phyloP scores from a whole-genome alignment of 1,140 invertebrate species.

The Bombus haemorrhoidalis region DNA sequence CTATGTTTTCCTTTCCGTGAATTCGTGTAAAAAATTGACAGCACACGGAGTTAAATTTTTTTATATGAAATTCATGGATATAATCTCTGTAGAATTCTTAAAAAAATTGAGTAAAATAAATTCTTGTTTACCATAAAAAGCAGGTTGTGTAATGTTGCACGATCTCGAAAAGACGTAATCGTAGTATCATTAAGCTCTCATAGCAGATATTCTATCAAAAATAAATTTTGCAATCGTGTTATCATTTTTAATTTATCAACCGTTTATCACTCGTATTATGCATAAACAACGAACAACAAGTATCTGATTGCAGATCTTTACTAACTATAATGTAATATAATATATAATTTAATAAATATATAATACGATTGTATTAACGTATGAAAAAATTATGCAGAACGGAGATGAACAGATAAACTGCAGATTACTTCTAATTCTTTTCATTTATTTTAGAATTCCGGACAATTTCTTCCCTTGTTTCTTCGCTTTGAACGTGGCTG shows the following conservation, averaged over 20 bases:
- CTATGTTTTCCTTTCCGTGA: not conserved
- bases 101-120: not conserved
- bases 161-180: not conserved
- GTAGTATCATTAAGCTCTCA: not conserved
- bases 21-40: not conserved
- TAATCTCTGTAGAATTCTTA: not conserved
- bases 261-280: slow-evolving; percentile 14
- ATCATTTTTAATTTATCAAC: slow-evolving; percentile 36
- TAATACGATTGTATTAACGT: too few species aligned
- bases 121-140: not conserved
- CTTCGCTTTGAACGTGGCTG: not conserved
- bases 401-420: not conserved
- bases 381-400: not conserved
- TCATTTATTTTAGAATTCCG: not conserved
- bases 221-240: slow-evolving; percentile 40
- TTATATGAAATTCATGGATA: not conserved
- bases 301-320: slow-evolving; percentile 28
- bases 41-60: too few species aligned
- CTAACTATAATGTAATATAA: slow-evolving; percentile 6
- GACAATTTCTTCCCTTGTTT: too few species aligned
- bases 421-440: not conserved
- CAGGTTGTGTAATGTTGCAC: not conserved
- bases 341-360: too few species aligned
- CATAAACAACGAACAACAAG: slow-evolving; percentile 15
- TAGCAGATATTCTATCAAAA: not conserved